Percentiles rank a stretch among this genome's conserved stretches.
Evolutionary conservation across 2,888 invertebrate species (phyloP).

Genomic region (Mesorhabditis spiculigera): DNA sequence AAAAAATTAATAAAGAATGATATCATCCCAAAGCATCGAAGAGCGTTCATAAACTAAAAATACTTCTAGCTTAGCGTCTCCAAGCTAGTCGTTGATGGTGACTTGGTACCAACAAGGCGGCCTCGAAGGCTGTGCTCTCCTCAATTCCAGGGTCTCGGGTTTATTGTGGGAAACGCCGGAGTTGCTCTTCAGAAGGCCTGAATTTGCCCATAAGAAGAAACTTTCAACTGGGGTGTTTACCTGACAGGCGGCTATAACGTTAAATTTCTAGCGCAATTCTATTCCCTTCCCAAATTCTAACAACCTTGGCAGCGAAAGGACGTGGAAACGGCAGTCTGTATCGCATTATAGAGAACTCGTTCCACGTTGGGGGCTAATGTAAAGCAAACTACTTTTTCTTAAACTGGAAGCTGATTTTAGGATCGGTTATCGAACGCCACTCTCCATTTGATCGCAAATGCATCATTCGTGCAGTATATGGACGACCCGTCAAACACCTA

Average conservation of each 20-base stretch:
- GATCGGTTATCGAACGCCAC: constrained; percentile 50
- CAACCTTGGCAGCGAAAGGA: constrained; percentile 32
- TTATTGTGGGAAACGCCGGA: too few species aligned
- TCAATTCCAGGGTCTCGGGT: constrained; percentile 50
- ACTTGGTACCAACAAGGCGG: constrained; percentile 50
- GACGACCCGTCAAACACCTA: constrained; percentile 35
- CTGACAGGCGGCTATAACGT: too few species aligned
- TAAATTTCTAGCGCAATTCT: constrained; percentile 48
- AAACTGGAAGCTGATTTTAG: constrained; percentile 18
- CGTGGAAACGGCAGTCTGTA: constrained; percentile 47
- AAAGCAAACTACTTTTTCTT: not conserved
- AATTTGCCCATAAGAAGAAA: constrained; percentile 59
- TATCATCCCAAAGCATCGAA: too few species aligned
- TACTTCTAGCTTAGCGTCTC: constrained; percentile 51
- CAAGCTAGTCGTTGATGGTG: constrained; percentile 57
- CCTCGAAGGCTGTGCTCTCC: constrained; percentile 34
- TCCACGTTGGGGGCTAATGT: constrained; percentile 23
- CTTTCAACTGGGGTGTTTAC: too few species aligned
- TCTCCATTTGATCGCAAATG: constrained; percentile 53
- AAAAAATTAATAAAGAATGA: too few species aligned
- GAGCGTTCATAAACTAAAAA: too few species aligned
- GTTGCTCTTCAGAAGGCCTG: constrained; percentile 54
- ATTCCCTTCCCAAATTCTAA: constrained; percentile 50
- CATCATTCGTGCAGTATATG: constrained; percentile 48
- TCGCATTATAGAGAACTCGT: constrained; percentile 48